Evolutionary conservation across 2,113 vertebrate species (phyloP).

Genomic region (Sinocyclocheilus anophthalmus): DNA sequence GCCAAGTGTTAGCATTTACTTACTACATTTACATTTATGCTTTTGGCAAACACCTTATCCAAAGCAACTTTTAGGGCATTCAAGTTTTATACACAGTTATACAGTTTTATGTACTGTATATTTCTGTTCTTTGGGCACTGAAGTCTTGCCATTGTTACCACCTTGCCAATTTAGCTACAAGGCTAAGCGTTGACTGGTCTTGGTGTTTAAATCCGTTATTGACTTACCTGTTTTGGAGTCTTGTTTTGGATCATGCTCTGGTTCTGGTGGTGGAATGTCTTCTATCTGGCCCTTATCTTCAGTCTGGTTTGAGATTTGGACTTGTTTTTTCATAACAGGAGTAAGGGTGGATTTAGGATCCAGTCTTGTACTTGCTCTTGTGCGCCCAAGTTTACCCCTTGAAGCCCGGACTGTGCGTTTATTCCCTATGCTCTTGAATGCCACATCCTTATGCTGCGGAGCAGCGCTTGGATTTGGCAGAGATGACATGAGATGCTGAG

Average conservation of each 20-base stretch:
- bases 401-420: slow-evolving; percentile 59
- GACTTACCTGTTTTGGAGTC: slow-evolving; percentile 64
- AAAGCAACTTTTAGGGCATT: neutral
- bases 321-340: slow-evolving; percentile 52
- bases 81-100: neutral
- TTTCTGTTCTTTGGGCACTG: neutral
- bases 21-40: too few relatives aligned
- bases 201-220: neutral
- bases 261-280: slow-evolving; percentile 45
- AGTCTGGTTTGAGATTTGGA: slow-evolving; percentile 52
- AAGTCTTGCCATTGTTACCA: neutral
- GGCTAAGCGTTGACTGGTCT: neutral
- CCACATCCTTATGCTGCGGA: slow-evolving; percentile 52
- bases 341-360: slow-evolving; percentile 48
- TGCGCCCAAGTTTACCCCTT: slow-evolving; percentile 50
- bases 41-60: too few relatives aligned
- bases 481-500: neutral
- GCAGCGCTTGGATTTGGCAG: slow-evolving; percentile 16
- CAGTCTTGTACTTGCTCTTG: slow-evolving; percentile 42
- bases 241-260: slow-evolving; percentile 33
- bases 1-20: too few relatives aligned
- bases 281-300: slow-evolving; percentile 36
- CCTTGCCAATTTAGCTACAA: neutral
- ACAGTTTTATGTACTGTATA: too few relatives aligned
- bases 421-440: slow-evolving; percentile 62